phyloP scores from a whole-genome alignment of 2,888 invertebrate species.

The Cepaea hortensis region DNA sequence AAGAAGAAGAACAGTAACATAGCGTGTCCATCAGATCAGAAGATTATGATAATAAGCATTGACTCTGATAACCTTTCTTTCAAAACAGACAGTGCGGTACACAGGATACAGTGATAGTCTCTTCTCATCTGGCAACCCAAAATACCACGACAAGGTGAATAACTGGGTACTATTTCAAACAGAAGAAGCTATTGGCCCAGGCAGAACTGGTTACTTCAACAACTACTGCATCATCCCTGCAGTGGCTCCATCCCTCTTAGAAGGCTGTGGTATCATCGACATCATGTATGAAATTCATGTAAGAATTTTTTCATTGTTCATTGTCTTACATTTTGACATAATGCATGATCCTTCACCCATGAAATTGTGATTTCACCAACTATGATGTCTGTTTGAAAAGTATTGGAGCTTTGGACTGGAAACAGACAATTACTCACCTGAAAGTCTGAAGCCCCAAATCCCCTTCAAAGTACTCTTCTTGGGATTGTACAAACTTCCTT shows the following conservation, averaged over 20 bases:
- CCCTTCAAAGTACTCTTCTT: too few species aligned
- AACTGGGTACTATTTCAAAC: constrained; percentile 48
- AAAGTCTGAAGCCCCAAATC: too few species aligned
- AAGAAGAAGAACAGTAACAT: too few species aligned
- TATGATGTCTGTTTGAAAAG: too few species aligned
- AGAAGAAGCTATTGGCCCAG: constrained; percentile 47
- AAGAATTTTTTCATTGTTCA: constrained; percentile 6
- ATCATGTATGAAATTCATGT: constrained; percentile 52
- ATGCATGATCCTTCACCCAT: too few species aligned
- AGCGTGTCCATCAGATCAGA: too few species aligned
- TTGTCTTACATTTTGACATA: too few species aligned
- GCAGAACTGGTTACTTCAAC: constrained; percentile 37
- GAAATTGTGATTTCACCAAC: too few species aligned
- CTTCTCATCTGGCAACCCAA: constrained; percentile 52
- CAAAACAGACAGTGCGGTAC: constrained; percentile 50
- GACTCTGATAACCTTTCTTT: background rate
- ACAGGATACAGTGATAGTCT: constrained; percentile 52
- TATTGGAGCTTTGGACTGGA: too few species aligned
- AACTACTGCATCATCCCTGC: constrained; percentile 51
- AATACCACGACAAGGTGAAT: constrained; percentile 52
- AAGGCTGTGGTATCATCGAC: constrained; percentile 52
- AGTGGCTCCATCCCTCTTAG: constrained; percentile 50
- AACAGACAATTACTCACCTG: too few species aligned
- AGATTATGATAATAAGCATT: background rate
- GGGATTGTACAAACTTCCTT: too few species aligned